Evolutionary conservation across 2,797 vertebrate species (phyloP).

Genomic region (Gadopsis marmoratus): DNA sequence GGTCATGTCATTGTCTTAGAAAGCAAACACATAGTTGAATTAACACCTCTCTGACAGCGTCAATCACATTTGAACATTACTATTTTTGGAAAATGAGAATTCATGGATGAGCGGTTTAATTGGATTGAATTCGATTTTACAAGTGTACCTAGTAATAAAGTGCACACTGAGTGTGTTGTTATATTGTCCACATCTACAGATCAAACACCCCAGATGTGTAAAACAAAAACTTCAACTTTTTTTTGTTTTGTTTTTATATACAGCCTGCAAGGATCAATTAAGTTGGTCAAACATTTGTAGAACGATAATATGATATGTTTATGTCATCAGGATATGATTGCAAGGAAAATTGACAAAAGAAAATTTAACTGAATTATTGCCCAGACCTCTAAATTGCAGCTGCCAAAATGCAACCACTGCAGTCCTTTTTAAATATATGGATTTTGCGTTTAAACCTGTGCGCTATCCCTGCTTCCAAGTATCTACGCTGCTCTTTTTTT

Average conservation of each 20-base stretch:
- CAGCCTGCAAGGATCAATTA: background rate
- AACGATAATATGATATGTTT: background rate
- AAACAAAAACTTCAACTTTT: background rate
- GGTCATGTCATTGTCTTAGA: background rate
- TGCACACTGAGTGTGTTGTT: background rate
- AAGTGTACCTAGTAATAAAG: background rate
- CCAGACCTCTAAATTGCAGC: constrained; percentile 4
- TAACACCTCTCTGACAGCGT: no score
- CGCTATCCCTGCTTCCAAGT: background rate
- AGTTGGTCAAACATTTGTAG: background rate
- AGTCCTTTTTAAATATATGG: constrained; percentile 38
- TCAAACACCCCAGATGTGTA: background rate
- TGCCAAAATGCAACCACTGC: constrained; percentile 34
- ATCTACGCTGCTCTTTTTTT: constrained; percentile 12
- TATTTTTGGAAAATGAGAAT: no score
- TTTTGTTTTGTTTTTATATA: background rate
- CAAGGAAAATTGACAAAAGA: constrained; percentile 17
- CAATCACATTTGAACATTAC: no score
- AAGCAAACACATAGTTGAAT: background rate
- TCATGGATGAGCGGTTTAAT: no score
- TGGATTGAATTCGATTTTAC: background rate
- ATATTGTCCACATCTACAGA: background rate
- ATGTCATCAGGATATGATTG: constrained; percentile 14
- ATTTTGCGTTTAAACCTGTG: constrained; percentile 46
- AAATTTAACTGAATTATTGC: constrained; percentile 25